phyloP scores from a whole-genome alignment of 1,140 invertebrate genomes.

The Drosophila aff. region DNA sequence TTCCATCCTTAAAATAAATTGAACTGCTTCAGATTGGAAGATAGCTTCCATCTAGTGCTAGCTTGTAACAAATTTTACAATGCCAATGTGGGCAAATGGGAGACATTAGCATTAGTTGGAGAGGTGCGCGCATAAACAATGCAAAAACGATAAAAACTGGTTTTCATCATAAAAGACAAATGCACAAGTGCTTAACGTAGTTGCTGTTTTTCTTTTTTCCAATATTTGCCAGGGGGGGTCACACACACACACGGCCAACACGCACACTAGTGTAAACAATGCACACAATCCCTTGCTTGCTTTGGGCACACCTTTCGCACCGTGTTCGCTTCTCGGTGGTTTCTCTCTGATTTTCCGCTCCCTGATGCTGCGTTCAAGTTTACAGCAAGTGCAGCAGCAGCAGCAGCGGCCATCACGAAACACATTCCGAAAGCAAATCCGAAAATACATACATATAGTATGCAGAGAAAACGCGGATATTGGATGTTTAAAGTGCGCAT shows the following conservation, averaged over 20 bases:
- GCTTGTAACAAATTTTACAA: neutral
- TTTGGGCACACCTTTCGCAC: constrained; percentile 36
- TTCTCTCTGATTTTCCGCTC: constrained; percentile 29
- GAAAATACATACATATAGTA: constrained; percentile 30
- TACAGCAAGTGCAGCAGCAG: constrained; percentile 55
- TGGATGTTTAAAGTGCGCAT: constrained; percentile 58
- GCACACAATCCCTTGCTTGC: constrained; percentile 50
- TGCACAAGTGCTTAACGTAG: constrained; percentile 56
- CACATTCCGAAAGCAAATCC: constrained; percentile 52
- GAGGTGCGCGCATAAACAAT: constrained; percentile 22
- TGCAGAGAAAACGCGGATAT: constrained; percentile 32
- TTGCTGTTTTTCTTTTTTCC: constrained; percentile 11
- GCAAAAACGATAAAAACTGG: constrained; percentile 45
- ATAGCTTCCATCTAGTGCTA: neutral
- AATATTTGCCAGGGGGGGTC: constrained; percentile 31
- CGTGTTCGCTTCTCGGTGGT: constrained; percentile 18
- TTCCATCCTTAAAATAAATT: neutral
- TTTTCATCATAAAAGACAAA: constrained; percentile 46
- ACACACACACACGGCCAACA: constrained; percentile 5
- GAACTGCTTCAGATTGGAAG: neutral
- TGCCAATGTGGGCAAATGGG: constrained; percentile 1
- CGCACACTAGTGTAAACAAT: constrained; percentile 64
- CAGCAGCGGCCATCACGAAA: constrained; percentile 38
- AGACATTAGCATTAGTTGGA: constrained; percentile 1
- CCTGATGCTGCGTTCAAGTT: constrained; percentile 55